Percentiles rank a stretch among this genome's conserved stretches.
Evolutionary conservation across 2,113 vertebrate genomes (phyloP).

Genomic region (Geococcyx californianus): DNA sequence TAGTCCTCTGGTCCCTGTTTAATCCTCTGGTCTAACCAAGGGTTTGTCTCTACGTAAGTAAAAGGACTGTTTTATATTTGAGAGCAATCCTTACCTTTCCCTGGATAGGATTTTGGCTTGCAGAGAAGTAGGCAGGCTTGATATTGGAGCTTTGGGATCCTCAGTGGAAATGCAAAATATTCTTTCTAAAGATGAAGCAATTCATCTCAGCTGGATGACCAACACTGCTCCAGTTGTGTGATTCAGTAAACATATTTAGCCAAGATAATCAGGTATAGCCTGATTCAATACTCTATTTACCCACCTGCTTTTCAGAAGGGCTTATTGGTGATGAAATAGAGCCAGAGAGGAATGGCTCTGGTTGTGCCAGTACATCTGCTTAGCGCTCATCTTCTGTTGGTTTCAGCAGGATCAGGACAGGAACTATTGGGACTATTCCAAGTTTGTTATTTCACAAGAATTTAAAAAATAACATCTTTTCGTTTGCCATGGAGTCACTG

Average conservation of each 20-base stretch:
- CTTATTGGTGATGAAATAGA: neutral
- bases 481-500: neutral
- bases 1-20: neutral
- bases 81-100: neutral
- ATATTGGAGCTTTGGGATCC: neutral
- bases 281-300: neutral
- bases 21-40: neutral
- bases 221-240: neutral
- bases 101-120: neutral
- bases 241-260: neutral
- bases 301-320: neutral
- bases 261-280: neutral
- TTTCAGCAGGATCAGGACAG: neutral
- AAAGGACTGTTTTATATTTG: neutral
- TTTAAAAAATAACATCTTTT: neutral
- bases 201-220: neutral
- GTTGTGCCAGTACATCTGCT: neutral
- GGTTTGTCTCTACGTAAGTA: neutral
- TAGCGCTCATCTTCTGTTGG: neutral
- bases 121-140: neutral
- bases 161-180: neutral
- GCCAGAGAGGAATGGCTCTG: neutral
- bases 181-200: neutral
- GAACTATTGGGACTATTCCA: neutral
- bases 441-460: conserved; percentile 12